Conservation (phyloP, 2,797 vertebrate species). For the Falco columbarius region DNA sequence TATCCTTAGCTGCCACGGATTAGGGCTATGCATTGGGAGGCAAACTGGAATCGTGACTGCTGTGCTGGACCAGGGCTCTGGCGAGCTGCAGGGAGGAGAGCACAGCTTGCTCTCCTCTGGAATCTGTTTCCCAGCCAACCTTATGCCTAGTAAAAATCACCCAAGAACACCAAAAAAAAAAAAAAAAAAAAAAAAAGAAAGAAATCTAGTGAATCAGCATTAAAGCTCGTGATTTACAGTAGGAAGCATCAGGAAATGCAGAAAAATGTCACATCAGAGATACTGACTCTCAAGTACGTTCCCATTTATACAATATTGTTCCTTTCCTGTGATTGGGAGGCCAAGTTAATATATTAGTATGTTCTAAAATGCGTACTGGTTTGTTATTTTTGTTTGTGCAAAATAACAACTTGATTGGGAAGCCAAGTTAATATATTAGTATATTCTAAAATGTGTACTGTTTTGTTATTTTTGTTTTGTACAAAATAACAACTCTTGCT, state of each 20-base stretch:
- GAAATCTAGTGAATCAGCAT: neutral
- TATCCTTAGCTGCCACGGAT: neutral
- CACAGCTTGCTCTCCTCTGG: neutral
- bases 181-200: too few species aligned
- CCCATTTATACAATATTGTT: neutral
- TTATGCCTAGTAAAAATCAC: neutral
- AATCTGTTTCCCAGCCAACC: neutral
- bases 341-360: neutral
- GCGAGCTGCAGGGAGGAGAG: neutral
- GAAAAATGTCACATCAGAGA: neutral
- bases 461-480: neutral
- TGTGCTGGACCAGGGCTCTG: rapidly evolving
- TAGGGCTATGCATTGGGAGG: neutral
- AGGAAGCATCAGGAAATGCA: slow-evolving; percentile 28
- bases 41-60: neutral
- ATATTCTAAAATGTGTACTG: neutral
- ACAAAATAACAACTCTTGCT: neutral
- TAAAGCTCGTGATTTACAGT: neutral
- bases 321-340: slow-evolving; percentile 26
- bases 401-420: slow-evolving; percentile 2
- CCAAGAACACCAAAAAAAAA: neutral
- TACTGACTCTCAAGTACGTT: neutral
- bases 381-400: neutral
- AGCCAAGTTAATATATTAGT: neutral
- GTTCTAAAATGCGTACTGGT: neutral